phyloP scores from a whole-genome alignment of 2,888 invertebrate species.

The Atrina japonica region DNA sequence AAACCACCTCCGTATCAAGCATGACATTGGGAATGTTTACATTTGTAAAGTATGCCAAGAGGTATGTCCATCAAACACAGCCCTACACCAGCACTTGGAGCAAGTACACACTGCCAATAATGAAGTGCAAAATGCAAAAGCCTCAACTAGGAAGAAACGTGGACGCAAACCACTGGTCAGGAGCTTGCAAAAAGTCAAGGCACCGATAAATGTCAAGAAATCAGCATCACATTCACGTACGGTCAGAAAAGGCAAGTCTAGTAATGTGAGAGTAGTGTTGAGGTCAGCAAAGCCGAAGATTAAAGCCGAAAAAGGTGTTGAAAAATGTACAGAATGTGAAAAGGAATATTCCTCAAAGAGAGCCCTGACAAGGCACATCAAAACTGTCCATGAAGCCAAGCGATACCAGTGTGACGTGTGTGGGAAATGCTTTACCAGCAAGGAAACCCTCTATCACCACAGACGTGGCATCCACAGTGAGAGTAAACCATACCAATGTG shows the following conservation, averaged over 20 bases:
- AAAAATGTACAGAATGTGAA: conserved; percentile 51
- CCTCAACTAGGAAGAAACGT: conserved; percentile 13
- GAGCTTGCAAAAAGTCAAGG: conserved; percentile 31
- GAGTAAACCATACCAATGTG: conserved; percentile 70
- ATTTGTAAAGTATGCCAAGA: conserved; percentile 50
- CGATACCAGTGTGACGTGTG: conserved; percentile 70
- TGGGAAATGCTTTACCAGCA: conserved; percentile 67
- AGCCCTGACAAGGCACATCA: conserved; percentile 52
- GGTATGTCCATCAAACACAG: conserved; percentile 52
- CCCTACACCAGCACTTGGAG: conserved; percentile 41
- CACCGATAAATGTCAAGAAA: background rate
- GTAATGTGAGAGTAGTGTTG: background rate
- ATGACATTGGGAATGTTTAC: conserved; percentile 59
- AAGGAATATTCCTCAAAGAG: conserved; percentile 52
- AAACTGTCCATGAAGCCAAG: conserved; percentile 44
- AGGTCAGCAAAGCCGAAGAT: conserved; percentile 15
- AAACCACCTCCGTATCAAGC: conserved; percentile 44
- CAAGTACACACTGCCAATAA: conserved; percentile 17
- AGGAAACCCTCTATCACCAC: conserved; percentile 72
- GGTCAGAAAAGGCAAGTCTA: background rate
- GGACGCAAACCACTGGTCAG: conserved; percentile 35
- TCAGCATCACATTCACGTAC: background rate
- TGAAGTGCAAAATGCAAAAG: background rate
- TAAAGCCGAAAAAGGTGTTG: conserved; percentile 15
- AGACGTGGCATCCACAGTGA: conserved; percentile 70